Percentiles rank a stretch among this genome's conserved stretches.
Evolutionary conservation across 2,888 invertebrate genomes (phyloP).

Genomic region (Lissocephala sabroskyi): DNA sequence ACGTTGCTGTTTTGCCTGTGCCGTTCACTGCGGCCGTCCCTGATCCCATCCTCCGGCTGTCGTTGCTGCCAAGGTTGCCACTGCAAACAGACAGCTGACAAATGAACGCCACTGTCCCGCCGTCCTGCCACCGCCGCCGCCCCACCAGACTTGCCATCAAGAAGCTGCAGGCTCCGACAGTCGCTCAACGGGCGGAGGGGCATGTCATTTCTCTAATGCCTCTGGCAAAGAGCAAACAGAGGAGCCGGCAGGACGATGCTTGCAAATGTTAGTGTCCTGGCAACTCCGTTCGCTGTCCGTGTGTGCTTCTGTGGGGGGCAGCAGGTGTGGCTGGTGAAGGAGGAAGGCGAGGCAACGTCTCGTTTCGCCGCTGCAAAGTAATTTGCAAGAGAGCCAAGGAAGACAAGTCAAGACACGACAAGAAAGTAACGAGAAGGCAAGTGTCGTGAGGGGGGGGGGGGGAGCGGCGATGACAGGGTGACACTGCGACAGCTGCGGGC

Average conservation of each 20-base stretch:
- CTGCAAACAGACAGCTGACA: constrained; percentile 56
- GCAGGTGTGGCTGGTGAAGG: not conserved
- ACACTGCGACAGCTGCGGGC: too few relatives aligned
- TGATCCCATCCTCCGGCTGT: not conserved
- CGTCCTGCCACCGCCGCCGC: not conserved
- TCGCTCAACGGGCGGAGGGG: constrained; percentile 10
- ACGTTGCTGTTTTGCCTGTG: constrained; percentile 63
- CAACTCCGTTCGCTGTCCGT: not conserved
- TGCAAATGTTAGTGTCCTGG: not conserved
- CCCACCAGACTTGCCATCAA: constrained; percentile 34
- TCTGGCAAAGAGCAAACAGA: constrained; percentile 38
- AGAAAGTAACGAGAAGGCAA: constrained; percentile 35
- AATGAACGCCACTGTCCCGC: constrained; percentile 35
- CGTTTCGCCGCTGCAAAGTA: constrained; percentile 63
- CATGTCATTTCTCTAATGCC: constrained; percentile 36
- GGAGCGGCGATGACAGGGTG: too few relatives aligned
- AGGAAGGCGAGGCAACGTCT: constrained; percentile 18
- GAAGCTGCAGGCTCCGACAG: constrained; percentile 38
- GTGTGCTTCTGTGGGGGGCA: not conserved
- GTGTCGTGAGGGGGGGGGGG: too few relatives aligned
- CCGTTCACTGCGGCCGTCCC: too few relatives aligned
- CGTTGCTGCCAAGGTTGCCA: constrained; percentile 10
- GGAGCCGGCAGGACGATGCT: constrained; percentile 24
- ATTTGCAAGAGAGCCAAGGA: constrained; percentile 57
- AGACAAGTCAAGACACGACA: constrained; percentile 6